Evolutionary conservation across 2,797 vertebrate species (phyloP), one percentile per base, ranked within the genome.

Genomic region (Cuculus canorus): DNA sequence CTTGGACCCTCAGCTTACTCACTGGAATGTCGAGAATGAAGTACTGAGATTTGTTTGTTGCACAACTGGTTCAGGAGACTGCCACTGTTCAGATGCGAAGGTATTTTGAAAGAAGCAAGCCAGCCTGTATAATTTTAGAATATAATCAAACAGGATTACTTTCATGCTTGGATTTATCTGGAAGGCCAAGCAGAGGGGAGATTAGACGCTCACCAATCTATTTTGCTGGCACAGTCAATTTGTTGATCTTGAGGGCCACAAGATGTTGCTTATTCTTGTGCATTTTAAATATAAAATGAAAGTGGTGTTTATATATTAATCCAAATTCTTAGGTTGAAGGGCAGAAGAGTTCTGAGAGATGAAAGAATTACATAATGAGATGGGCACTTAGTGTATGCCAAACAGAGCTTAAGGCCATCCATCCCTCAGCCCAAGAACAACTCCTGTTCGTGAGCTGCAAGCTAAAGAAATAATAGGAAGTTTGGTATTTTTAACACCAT

Each of bases 81-180:
- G 5, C 21, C 52, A 47, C 4, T 82, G 17, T 37, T 85, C 59
- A 45, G 28, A 79, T 72, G 75, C 6, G 10, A 73, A 48, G 59
- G 16, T 69, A 65, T 86, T 83, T 59, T 45, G 59, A 92, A 88
- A 89, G 39, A 76, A 92, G 85, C 66, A 87, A 92, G 47, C 61
- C 65, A 78, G 28, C 65, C 52, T 7, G 3, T 43, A 72, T 73
- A 87, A 82, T 86, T 96, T 93, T 76, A 96, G 88, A 89, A 79
- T 64, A 87, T 39, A 81, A 82, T 56, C 73, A 90, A 96, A 90
- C 0, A 0, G 32, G 86, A 95, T 94, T 96, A 96, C 32, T 94
- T 93, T 75, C 59, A 89, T 59, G 65, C 66, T 65, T 77, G 84
- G 70, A 92, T 87, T 96, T 96, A 63, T 88, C 65, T 76, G 76